phyloP scores from a whole-genome alignment of 1,140 invertebrate genomes.

The Atta texana region DNA sequence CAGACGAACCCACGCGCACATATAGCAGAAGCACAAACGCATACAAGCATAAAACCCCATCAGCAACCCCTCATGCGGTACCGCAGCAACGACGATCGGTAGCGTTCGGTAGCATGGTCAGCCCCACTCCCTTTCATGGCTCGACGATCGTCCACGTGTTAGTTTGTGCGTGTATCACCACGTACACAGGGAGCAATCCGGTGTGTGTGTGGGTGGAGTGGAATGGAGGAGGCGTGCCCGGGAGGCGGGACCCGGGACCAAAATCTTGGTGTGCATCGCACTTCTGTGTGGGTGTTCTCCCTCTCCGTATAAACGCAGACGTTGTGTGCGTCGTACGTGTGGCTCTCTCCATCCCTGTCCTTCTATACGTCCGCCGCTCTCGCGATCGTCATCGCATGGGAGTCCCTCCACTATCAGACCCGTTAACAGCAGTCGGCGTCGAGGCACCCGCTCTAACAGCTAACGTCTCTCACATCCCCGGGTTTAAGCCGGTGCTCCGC shows the following conservation, averaged over 20 bases:
- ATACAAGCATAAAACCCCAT: constrained; percentile 54
- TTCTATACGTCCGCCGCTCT: constrained; percentile 71
- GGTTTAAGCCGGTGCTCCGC: constrained; percentile 68
- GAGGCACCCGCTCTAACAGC: constrained; percentile 82
- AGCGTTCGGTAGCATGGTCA: constrained; percentile 37
- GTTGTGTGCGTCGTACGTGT: constrained; percentile 31
- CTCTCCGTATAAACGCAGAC: not conserved
- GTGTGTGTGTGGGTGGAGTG: constrained; percentile 70
- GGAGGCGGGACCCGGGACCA: constrained; percentile 76
- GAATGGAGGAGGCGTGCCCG: constrained; percentile 71
- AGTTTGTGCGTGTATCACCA: constrained; percentile 34
- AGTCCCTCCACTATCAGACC: constrained; percentile 80
- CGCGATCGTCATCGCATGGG: constrained; percentile 78
- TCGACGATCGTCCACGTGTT: constrained; percentile 55
- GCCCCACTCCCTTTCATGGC: constrained; percentile 29
- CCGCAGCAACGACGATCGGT: constrained; percentile 46
- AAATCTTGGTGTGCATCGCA: constrained; percentile 78
- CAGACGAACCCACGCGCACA: constrained; percentile 1
- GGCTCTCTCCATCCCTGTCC: constrained; percentile 58
- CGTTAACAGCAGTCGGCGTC: constrained; percentile 84
- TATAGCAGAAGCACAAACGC: constrained; percentile 31
- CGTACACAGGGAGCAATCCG: constrained; percentile 25
- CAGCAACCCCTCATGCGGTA: constrained; percentile 53
- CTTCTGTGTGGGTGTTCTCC: constrained; percentile 69
- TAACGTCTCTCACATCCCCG: constrained; percentile 78